phyloP scores from a whole-genome alignment of 2,113 vertebrate species.

The Scophthalmus maximus region DNA sequence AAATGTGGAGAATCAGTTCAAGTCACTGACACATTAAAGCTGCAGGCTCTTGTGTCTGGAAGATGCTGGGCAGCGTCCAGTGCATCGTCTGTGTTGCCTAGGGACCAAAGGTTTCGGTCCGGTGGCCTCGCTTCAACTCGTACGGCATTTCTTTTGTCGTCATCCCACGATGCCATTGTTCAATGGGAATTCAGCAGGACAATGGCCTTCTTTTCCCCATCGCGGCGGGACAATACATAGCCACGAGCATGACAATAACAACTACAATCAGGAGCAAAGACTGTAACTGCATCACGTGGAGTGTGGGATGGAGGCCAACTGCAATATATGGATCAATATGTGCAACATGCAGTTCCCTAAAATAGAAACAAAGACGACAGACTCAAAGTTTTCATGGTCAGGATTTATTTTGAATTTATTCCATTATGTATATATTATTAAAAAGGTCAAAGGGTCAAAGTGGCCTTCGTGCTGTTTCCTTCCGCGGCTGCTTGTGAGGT shows the following conservation, averaged over 20 bases:
- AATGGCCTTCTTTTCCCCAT: neutral
- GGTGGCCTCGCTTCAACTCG: neutral
- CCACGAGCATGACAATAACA: neutral
- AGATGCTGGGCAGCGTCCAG: neutral
- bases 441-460: too few relatives aligned
- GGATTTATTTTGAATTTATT: conserved; percentile 35
- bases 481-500: too few relatives aligned
- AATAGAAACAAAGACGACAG: neutral
- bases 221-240: neutral
- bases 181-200: neutral
- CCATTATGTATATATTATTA: too few relatives aligned
- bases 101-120: neutral
- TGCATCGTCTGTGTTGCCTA: neutral
- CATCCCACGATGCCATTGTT: neutral
- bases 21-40: too few relatives aligned
- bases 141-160: too few relatives aligned
- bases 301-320: neutral
- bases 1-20: too few relatives aligned
- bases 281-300: too few relatives aligned
- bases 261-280: neutral
- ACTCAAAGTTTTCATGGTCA: neutral
- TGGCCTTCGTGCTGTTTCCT: too few relatives aligned
- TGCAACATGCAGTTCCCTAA: neutral
- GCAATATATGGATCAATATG: neutral
- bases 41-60: too few relatives aligned